Percentiles rank a stretch among this genome's conserved stretches.
Conservation (phyloP, 1,140 invertebrate species). For the Andrena cerasifolii region DNA sequence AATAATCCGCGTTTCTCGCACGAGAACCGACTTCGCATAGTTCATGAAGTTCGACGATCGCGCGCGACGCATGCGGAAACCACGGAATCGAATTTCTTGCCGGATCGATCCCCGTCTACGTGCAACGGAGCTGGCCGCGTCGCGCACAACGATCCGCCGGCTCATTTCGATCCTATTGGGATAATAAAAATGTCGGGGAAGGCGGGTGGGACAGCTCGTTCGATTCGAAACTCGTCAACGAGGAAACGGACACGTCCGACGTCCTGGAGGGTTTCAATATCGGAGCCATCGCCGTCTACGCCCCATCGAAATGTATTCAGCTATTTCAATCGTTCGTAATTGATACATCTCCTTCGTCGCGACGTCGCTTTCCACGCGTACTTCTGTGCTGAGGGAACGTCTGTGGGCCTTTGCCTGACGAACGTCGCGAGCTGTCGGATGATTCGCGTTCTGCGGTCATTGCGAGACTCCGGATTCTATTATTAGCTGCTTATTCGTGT, state of each 20-base stretch:
- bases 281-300: too few species aligned
- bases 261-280: too few species aligned
- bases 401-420: too few species aligned
- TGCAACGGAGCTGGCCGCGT: neutral
- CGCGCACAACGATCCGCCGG: neutral
- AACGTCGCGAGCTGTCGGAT: neutral
- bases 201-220: neutral
- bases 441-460: neutral
- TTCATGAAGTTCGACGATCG: constrained; percentile 13
- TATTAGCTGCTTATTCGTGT: too few species aligned
- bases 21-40: constrained; percentile 24
- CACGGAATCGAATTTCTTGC: neutral
- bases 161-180: neutral
- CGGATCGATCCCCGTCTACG: neutral
- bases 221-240: neutral
- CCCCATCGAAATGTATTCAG: too few species aligned
- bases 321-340: too few species aligned
- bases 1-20: constrained; percentile 7
- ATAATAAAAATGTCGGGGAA: neutral
- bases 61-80: constrained; percentile 15
- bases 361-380: constrained; percentile 1
- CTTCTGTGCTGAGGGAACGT: neutral
- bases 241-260: too few species aligned
- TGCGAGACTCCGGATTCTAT: too few species aligned
- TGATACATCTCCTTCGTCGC: neutral